Percentiles rank a stretch among this genome's conserved stretches.
phyloP scores from a whole-genome alignment of 2,797 vertebrate species.

The Microchirus variegatus region DNA sequence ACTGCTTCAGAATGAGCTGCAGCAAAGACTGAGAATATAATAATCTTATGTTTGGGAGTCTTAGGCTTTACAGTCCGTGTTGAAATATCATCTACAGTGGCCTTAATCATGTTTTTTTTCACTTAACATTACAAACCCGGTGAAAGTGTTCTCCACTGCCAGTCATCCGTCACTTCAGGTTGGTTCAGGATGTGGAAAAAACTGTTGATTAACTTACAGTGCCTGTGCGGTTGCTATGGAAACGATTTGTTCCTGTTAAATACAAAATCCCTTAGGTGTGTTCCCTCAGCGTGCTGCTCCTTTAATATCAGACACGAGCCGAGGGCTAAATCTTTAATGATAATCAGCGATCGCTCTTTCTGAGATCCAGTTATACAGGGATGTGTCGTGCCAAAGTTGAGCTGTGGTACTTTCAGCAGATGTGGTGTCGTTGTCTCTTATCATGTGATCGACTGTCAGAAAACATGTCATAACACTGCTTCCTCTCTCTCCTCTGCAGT shows the following conservation, averaged over 20 bases:
- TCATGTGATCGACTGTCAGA: slow-evolving; percentile 3
- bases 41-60: too few species aligned
- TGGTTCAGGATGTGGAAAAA: slow-evolving; percentile 36
- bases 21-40: background rate
- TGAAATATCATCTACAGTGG: too few species aligned
- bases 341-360: background rate
- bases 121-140: background rate
- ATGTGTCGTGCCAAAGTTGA: slow-evolving; percentile 2
- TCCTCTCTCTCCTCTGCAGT: slow-evolving; percentile 33
- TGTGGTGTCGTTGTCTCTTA: slow-evolving; percentile 7
- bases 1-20: too few species aligned
- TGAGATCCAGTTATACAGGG: background rate
- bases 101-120: too few species aligned
- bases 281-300: slow-evolving; percentile 16
- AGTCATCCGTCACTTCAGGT: slow-evolving; percentile 22
- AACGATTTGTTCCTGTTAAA: slow-evolving; percentile 63
- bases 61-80: too few species aligned
- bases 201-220: slow-evolving; percentile 65
- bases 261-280: slow-evolving; percentile 48
- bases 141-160: background rate
- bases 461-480: slow-evolving; percentile 12
- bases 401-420: slow-evolving; percentile 8
- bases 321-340: background rate
- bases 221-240: slow-evolving; percentile 63
- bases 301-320: slow-evolving; percentile 21